These are phyloP conservation scores for Pelochelys cantorii DNA, from an alignment of 2,797 vertebrate species.

Conservation along the genomic window DNA sequence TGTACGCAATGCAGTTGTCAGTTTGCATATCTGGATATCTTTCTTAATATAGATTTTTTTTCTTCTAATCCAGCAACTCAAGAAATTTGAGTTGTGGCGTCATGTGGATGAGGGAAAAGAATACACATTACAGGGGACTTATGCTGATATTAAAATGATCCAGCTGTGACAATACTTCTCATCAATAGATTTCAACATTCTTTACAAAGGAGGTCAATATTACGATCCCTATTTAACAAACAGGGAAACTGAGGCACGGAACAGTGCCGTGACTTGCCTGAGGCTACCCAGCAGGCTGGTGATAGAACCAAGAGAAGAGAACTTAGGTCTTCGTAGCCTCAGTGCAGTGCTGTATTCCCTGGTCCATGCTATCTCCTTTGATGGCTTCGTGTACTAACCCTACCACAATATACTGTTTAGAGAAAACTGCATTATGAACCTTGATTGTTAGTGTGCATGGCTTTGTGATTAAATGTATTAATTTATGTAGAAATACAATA, in stretches of 20 bases:
- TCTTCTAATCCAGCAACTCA: conserved; percentile 33
- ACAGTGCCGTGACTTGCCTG: neutral
- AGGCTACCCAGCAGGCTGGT: neutral
- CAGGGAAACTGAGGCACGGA: neutral
- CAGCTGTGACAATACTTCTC: neutral
- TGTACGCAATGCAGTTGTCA: neutral
- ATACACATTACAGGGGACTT: neutral
- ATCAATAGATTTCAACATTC: neutral
- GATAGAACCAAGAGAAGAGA: neutral
- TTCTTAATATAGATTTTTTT: conserved; percentile 53
- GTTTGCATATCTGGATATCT: conserved; percentile 54
- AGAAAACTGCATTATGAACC: neutral
- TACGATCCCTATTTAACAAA: neutral
- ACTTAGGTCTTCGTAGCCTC: neutral
- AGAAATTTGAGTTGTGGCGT: conserved; percentile 49
- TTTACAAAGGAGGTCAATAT: neutral
- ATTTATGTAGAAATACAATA: neutral
- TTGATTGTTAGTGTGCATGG: conserved; percentile 20
- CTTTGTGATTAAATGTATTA: conserved; percentile 37
- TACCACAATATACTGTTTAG: neutral
- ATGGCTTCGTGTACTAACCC: neutral
- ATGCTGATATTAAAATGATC: conserved; percentile 34
- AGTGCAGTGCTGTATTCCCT: too few species aligned
- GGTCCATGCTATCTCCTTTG: neutral
- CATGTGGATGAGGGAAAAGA: conserved; percentile 2